Evolutionary conservation across 1,140 invertebrate species (phyloP).

Genomic region (Apis laboriosa): DNA sequence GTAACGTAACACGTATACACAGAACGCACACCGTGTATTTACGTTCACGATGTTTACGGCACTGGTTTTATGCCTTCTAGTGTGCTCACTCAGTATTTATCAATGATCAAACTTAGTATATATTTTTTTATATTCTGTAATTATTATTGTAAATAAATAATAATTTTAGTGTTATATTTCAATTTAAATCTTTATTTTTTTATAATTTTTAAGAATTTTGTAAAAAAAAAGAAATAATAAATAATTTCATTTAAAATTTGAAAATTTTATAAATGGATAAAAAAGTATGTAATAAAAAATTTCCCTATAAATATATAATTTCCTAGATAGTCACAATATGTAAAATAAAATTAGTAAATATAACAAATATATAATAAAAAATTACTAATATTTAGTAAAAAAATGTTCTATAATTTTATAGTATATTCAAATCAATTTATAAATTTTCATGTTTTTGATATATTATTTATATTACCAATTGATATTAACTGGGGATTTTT

Average conservation of each 20-base stretch:
- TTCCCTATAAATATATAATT: conserved; percentile 37
- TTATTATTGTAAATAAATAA: conserved; percentile 3
- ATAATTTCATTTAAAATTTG: neutral
- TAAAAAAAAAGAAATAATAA: too few relatives aligned
- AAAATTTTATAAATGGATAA: conserved; percentile 41
- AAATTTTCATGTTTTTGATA: neutral
- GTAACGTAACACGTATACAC: conserved; percentile 61
- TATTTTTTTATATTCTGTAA: conserved; percentile 55
- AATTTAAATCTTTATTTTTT: neutral
- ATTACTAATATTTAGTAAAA: conserved; percentile 31
- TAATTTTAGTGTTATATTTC: neutral
- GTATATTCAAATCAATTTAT: neutral
- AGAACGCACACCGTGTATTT: conserved; percentile 53
- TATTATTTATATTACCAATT: conserved; percentile 48
- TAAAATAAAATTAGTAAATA: conserved; percentile 1
- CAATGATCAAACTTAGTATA: conserved; percentile 47
- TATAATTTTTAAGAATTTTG: neutral
- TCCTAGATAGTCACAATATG: conserved; percentile 13
- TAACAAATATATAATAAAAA: conserved; percentile 5
- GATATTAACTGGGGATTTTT: neutral
- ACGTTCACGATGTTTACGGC: conserved; percentile 67
- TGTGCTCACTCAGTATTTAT: conserved; percentile 27
- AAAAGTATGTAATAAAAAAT: conserved; percentile 45
- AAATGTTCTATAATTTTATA: conserved; percentile 55
- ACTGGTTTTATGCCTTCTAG: conserved; percentile 47